Conservation (phyloP, 2,113 vertebrate genomes). For the Talpa occidentalis region DNA sequence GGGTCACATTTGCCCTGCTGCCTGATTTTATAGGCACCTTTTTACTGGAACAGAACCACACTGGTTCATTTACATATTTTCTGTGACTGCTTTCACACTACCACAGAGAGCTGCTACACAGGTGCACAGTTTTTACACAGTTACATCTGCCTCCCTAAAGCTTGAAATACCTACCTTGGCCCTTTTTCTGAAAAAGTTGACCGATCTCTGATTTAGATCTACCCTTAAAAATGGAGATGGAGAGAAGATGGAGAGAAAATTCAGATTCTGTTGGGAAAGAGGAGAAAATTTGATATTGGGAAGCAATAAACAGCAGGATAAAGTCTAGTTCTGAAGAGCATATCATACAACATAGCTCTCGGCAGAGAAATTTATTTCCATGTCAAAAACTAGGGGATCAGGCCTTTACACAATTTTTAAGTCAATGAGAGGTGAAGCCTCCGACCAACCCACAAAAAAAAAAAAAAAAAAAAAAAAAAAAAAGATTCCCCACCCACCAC, state of each 20-base stretch:
- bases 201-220: neutral
- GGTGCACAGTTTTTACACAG: neutral
- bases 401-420: neutral
- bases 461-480: neutral
- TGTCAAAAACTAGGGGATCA: slow-evolving; percentile 17
- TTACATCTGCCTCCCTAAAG: neutral
- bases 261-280: neutral
- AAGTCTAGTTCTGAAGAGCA: neutral
- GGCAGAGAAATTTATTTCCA: neutral
- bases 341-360: neutral
- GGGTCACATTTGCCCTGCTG: neutral
- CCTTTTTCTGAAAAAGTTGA: neutral
- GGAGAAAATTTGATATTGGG: neutral
- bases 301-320: neutral
- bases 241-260: neutral
- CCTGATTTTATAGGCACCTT: neutral
- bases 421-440: neutral
- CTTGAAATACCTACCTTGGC: neutral
- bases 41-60: neutral
- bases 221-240: neutral
- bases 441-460: neutral
- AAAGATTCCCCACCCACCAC: neutral
- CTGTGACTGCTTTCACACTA: neutral
- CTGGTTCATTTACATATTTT: neutral
- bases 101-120: neutral